Conservation (phyloP, 2,113 vertebrate species). For the Cyanoramphus novaezelandiae region DNA sequence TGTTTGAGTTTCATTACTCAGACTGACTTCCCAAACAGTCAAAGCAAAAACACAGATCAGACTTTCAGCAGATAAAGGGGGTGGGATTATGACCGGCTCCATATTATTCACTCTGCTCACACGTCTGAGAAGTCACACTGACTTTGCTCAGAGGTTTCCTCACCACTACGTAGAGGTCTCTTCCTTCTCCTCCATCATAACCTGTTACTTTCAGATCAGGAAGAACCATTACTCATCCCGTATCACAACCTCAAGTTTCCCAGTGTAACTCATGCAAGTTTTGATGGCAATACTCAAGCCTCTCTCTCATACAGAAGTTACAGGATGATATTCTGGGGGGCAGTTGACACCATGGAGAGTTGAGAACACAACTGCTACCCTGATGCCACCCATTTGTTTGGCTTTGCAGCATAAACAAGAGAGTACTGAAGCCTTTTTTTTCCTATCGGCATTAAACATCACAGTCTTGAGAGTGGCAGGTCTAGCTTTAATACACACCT, state of each 20-base stretch:
- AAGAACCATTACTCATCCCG: background rate
- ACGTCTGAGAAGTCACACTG: background rate
- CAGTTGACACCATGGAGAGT: background rate
- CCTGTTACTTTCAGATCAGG: background rate
- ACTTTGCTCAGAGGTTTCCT: background rate
- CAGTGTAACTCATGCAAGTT: background rate
- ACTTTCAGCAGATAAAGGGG: conserved; percentile 5
- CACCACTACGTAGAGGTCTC: accelerated
- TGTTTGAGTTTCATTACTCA: background rate
- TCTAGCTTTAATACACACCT: background rate
- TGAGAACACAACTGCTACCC: background rate
- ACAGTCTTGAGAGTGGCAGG: background rate
- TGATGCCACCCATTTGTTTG: background rate
- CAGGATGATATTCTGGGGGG: background rate
- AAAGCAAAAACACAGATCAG: background rate
- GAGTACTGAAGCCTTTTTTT: background rate
- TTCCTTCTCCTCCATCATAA: background rate
- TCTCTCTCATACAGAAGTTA: background rate
- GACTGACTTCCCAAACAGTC: background rate
- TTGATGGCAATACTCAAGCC: background rate
- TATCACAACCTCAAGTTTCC: background rate
- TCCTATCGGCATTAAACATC: background rate
- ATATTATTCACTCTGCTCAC: background rate
- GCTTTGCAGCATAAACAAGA: background rate
- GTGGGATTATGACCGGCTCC: background rate